phyloP scores from a whole-genome alignment of 2,113 vertebrate species.

The Capreolus pygargus region DNA sequence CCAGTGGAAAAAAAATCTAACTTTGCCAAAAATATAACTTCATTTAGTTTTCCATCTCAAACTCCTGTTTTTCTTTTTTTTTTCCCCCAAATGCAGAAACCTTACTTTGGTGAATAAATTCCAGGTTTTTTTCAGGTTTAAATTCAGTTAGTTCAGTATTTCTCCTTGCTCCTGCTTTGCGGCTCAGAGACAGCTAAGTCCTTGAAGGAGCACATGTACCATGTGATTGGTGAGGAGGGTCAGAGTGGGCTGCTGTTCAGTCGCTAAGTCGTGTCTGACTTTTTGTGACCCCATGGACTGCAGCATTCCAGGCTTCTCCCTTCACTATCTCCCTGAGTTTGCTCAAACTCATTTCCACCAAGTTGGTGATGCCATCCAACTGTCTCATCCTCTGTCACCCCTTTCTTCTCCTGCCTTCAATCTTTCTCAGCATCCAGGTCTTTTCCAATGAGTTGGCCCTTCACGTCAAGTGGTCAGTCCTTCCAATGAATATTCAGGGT shows the following conservation, averaged over 20 bases:
- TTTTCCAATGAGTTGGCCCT: background rate
- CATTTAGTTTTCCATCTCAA: background rate
- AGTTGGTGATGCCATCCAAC: background rate
- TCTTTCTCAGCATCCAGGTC: background rate
- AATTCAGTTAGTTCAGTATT: background rate
- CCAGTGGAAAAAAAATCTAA: background rate
- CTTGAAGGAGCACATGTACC: background rate
- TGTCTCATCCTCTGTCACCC: background rate
- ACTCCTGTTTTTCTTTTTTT: no score
- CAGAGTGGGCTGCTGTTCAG: background rate
- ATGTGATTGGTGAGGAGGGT: background rate
- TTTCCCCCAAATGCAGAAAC: background rate
- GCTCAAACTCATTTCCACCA: background rate
- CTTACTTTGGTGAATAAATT: background rate
- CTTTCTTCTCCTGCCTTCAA: background rate
- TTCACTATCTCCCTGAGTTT: background rate
- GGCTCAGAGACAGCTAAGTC: background rate
- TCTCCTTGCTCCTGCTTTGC: background rate
- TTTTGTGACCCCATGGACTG: background rate
- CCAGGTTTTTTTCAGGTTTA: background rate
- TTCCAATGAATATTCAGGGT: background rate
- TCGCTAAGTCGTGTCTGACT: accelerated
- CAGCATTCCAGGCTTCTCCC: background rate
- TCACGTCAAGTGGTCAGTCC: background rate
- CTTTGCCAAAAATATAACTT: background rate